Evolutionary conservation across 1,140 invertebrate genomes (phyloP).

Genomic region (Coenobita brevimanus): DNA sequence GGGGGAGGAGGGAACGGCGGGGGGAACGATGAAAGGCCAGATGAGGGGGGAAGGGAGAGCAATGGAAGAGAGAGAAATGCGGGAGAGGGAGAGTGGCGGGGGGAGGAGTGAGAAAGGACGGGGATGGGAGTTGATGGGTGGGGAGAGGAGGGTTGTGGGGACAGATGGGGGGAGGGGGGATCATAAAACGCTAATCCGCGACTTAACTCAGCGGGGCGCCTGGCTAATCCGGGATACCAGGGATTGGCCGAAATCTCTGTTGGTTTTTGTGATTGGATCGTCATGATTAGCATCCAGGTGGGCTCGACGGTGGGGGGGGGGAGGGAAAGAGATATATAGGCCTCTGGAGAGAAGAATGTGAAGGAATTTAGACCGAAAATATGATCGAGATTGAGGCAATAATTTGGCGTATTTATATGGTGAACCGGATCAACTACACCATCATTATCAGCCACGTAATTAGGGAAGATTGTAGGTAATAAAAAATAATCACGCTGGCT

Average conservation of each 20-base stretch:
- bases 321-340: too few species aligned
- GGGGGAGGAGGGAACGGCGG: background rate
- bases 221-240: slow-evolving; percentile 36
- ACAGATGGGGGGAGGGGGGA: background rate
- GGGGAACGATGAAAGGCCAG: background rate
- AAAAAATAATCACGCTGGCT: too few species aligned
- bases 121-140: too few species aligned
- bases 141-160: background rate
- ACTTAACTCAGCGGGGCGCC: background rate
- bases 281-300: slow-evolving; percentile 54
- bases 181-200: slow-evolving; percentile 28
- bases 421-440: too few species aligned
- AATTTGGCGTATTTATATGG: too few species aligned
- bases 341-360: background rate
- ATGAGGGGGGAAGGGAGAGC: background rate
- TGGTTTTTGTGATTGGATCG: slow-evolving; percentile 63
- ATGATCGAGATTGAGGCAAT: too few species aligned
- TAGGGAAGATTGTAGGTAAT: too few species aligned
- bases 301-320: too few species aligned
- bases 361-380: background rate
- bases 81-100: background rate
- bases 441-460: too few species aligned
- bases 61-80: background rate
- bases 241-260: slow-evolving; percentile 50
- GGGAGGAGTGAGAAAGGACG: background rate